Evolutionary conservation across 2,888 invertebrate genomes (phyloP).

Genomic region (Perizoma flavofasciatum): DNA sequence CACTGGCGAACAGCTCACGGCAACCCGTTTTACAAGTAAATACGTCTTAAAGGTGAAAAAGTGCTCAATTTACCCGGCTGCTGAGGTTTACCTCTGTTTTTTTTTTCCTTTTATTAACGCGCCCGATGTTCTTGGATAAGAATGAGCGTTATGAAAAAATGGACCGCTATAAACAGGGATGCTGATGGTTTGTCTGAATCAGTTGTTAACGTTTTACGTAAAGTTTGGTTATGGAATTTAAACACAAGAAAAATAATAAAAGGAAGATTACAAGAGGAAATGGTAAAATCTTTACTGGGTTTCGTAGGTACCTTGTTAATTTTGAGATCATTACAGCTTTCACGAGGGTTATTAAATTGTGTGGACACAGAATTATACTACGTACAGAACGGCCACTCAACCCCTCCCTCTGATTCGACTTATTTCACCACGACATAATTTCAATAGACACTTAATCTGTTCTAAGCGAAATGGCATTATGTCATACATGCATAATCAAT

Average conservation of each 20-base stretch:
- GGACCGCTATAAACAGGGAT: conserved; percentile 35
- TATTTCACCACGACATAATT: too few relatives aligned
- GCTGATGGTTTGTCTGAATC: conserved; percentile 31
- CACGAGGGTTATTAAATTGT: too few relatives aligned
- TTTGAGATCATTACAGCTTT: too few relatives aligned
- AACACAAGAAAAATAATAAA: conserved; percentile 1
- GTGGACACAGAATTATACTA: too few relatives aligned
- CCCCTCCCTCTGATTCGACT: too few relatives aligned
- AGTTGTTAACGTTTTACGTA: conserved; percentile 21
- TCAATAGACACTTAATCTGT: too few relatives aligned
- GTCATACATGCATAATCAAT: too few relatives aligned
- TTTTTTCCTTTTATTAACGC: conserved; percentile 42
- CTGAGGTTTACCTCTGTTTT: conserved; percentile 46
- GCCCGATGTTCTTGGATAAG: conserved; percentile 39
- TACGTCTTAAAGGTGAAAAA: conserved; percentile 47
- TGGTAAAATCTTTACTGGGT: not conserved
- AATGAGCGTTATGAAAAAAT: conserved; percentile 39
- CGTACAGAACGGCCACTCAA: too few relatives aligned
- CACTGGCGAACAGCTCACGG: not conserved
- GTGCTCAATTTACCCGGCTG: conserved; percentile 49
- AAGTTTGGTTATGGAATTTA: not conserved
- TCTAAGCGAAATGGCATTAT: too few relatives aligned
- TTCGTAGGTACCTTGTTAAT: too few relatives aligned
- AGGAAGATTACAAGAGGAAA: not conserved
- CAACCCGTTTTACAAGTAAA: conserved; percentile 16